phyloP scores from a whole-genome alignment of 2,113 vertebrate genomes.

The Macquaria ambigua region DNA sequence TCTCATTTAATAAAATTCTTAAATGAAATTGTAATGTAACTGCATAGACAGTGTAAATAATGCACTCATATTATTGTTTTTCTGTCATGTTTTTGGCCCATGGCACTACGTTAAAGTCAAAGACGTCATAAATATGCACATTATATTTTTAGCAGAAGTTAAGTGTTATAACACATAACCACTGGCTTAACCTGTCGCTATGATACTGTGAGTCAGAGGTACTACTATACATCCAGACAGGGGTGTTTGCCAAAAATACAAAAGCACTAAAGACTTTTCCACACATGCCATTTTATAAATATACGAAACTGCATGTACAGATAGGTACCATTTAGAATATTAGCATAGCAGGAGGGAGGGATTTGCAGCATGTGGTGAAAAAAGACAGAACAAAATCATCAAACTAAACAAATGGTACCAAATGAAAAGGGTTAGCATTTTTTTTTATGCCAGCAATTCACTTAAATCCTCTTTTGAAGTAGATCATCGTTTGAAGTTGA shows the following conservation, averaged over 20 bases:
- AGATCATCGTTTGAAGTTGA: constrained; percentile 64
- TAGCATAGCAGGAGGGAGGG: background rate
- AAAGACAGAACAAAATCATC: constrained; percentile 21
- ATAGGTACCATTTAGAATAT: constrained; percentile 2
- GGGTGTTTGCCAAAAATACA: background rate
- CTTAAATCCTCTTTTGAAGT: constrained; percentile 54
- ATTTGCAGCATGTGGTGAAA: constrained; percentile 18
- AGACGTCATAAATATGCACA: background rate
- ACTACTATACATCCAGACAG: background rate
- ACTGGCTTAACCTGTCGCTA: background rate
- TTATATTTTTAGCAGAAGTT: background rate
- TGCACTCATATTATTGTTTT: too few species aligned
- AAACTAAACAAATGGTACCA: constrained; percentile 33
- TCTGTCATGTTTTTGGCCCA: background rate
- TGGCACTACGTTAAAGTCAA: background rate
- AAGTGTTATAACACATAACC: background rate
- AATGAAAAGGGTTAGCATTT: constrained; percentile 29
- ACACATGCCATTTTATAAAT: background rate
- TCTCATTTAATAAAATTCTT: background rate
- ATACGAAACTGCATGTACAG: background rate
- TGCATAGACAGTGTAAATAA: background rate
- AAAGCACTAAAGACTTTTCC: background rate
- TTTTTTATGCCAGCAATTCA: constrained; percentile 25
- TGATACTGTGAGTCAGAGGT: background rate
- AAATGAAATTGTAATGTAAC: background rate